Evolutionary conservation across 2,888 invertebrate genomes (phyloP).

Genomic region (Malthinus seriepunctatus): DNA sequence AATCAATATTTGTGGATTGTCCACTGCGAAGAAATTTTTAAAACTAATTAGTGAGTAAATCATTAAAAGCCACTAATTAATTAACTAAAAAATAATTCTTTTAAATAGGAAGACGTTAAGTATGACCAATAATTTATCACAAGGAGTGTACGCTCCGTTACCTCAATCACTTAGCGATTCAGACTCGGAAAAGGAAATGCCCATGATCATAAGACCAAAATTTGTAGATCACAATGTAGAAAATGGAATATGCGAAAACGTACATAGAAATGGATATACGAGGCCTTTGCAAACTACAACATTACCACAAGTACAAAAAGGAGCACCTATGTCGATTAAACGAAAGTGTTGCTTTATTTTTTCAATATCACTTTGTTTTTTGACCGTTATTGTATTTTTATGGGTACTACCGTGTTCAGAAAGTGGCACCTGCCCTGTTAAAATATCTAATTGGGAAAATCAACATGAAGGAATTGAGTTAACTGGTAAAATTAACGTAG

Average conservation of each 20-base stretch:
- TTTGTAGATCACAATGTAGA: slow-evolving; percentile 17
- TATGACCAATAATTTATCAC: slow-evolving; percentile 48
- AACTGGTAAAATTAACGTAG: slow-evolving; percentile 70
- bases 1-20: too few relatives aligned
- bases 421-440: slow-evolving; percentile 67
- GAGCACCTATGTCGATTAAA: slow-evolving; percentile 63
- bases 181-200: slow-evolving; percentile 73
- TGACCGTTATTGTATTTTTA: slow-evolving; percentile 73
- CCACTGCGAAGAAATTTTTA: too few relatives aligned
- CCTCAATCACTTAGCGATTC: slow-evolving; percentile 79
- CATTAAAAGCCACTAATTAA: too few relatives aligned
- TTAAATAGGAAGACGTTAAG: too few relatives aligned
- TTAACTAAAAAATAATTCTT: too few relatives aligned
- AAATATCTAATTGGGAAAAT: slow-evolving; percentile 69
- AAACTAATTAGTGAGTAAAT: too few relatives aligned
- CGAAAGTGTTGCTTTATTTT: slow-evolving; percentile 70
- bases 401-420: slow-evolving; percentile 78
- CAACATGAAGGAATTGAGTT: slow-evolving; percentile 71
- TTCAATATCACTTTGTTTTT: slow-evolving; percentile 71
- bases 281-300: slow-evolving; percentile 36
- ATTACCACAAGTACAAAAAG: slow-evolving; percentile 38
- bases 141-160: slow-evolving; percentile 72
- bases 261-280: slow-evolving; percentile 32
- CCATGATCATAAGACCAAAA: slow-evolving; percentile 14
- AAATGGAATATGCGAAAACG: slow-evolving; percentile 33